phyloP scores from a whole-genome alignment of 2,888 invertebrate species.

The Linyphia triangularis region DNA sequence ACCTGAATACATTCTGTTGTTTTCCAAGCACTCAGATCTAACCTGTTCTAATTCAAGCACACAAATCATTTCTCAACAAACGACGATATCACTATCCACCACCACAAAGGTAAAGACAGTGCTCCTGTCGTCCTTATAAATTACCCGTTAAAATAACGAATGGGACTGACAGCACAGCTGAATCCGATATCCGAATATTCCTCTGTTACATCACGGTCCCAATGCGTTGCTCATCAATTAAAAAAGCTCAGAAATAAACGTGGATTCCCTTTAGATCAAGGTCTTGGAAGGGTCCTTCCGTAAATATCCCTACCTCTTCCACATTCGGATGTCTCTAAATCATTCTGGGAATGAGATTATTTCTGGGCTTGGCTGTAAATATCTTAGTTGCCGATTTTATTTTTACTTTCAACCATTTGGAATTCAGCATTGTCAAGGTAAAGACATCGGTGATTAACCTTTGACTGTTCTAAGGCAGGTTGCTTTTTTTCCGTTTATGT shows the following conservation, averaged over 20 bases:
- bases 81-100: neutral
- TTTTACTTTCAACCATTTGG: slow-evolving; percentile 14
- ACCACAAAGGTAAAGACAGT: neutral
- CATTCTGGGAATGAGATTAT: slow-evolving; percentile 68
- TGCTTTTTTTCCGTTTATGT: neutral
- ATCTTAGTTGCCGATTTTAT: slow-evolving; percentile 67
- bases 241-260: slow-evolving; percentile 47
- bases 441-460: slow-evolving; percentile 66
- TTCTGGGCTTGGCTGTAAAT: slow-evolving; percentile 58
- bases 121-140: slow-evolving; percentile 45
- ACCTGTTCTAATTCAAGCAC: too few species aligned
- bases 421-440: slow-evolving; percentile 51
- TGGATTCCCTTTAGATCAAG: slow-evolving; percentile 45
- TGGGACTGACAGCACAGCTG: slow-evolving; percentile 50
- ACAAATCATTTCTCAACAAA: neutral
- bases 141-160: slow-evolving; percentile 71
- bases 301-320: slow-evolving; percentile 33
- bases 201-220: slow-evolving; percentile 52
- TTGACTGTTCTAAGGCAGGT: slow-evolving; percentile 7
- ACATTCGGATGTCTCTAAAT: slow-evolving; percentile 60
- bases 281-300: neutral
- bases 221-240: slow-evolving; percentile 66
- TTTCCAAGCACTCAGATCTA: too few species aligned
- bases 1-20: too few species aligned
- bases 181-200: slow-evolving; percentile 47